Conservation (phyloP, 1,140 invertebrate species). For the Anadara kagoshimensis region DNA sequence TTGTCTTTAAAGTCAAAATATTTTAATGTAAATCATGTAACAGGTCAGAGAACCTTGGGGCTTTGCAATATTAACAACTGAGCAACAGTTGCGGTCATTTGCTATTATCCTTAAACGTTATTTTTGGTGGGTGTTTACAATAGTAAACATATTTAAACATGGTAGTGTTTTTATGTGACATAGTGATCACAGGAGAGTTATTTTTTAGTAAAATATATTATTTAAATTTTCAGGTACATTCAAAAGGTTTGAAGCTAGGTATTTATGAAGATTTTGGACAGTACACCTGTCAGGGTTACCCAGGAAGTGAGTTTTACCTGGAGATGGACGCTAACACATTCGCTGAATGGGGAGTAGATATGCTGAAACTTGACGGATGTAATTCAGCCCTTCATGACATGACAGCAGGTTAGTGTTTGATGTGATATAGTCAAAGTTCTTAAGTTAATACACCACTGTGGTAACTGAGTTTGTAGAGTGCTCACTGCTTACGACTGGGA, state of each 20-base stretch:
- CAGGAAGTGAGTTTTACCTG: constrained; percentile 91
- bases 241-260: constrained; percentile 94
- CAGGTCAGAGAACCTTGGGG: too few relatives aligned
- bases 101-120: too few relatives aligned
- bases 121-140: too few relatives aligned
- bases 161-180: neutral
- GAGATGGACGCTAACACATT: constrained; percentile 92
- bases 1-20: too few relatives aligned
- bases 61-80: too few relatives aligned
- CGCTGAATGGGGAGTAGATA: constrained; percentile 97
- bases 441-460: too few relatives aligned
- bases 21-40: too few relatives aligned
- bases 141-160: neutral
- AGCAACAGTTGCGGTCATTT: too few relatives aligned
- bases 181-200: too few relatives aligned
- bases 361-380: constrained; percentile 97
- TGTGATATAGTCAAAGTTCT: constrained; percentile 79
- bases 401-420: constrained; percentile 71
- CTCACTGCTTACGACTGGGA: too few relatives aligned
- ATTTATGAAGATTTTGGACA: constrained; percentile 98
- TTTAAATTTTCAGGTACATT: constrained; percentile 77
- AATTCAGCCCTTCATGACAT: constrained; percentile 82
- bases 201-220: neutral
- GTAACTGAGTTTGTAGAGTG: too few relatives aligned
- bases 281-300: constrained; percentile 95